A percentile compares a stretch with the other conserved stretches of the same genome.
phyloP scores from a whole-genome alignment of 2,113 vertebrate genomes.

The Pelecanus crispus region DNA sequence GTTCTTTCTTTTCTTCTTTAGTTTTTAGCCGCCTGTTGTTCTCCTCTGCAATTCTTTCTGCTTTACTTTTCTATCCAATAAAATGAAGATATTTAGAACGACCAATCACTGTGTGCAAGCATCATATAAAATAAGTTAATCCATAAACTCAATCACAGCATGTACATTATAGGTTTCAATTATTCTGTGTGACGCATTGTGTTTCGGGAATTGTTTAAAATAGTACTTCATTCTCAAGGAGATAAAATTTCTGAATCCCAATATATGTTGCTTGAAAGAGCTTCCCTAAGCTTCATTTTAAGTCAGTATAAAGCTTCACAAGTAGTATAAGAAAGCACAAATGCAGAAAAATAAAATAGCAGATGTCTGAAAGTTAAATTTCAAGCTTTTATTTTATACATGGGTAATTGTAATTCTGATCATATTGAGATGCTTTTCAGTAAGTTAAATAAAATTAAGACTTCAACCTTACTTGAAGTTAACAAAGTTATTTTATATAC shows the following conservation, averaged over 20 bases:
- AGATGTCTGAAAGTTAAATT: background rate
- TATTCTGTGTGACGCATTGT: background rate
- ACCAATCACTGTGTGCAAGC: background rate
- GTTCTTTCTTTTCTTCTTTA: conserved; percentile 65
- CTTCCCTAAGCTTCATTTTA: background rate
- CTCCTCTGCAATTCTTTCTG: conserved; percentile 58
- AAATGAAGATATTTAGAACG: background rate
- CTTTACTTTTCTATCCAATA: conserved; percentile 59
- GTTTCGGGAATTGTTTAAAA: background rate
- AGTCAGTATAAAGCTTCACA: background rate
- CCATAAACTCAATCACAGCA: background rate
- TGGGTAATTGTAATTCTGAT: background rate
- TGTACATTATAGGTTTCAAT: background rate
- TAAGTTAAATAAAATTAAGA: background rate
- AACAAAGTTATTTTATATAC: background rate
- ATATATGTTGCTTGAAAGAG: background rate
- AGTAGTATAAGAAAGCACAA: background rate
- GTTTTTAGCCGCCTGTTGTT: conserved; percentile 49
- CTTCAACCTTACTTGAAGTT: background rate
- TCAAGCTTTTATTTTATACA: background rate
- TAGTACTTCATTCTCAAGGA: background rate
- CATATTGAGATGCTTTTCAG: background rate
- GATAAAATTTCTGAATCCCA: background rate
- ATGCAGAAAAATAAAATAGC: background rate
- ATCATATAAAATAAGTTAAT: background rate